Evolutionary conservation across 2,113 vertebrate genomes (phyloP).

Genomic region (Oplegnathus fasciatus): DNA sequence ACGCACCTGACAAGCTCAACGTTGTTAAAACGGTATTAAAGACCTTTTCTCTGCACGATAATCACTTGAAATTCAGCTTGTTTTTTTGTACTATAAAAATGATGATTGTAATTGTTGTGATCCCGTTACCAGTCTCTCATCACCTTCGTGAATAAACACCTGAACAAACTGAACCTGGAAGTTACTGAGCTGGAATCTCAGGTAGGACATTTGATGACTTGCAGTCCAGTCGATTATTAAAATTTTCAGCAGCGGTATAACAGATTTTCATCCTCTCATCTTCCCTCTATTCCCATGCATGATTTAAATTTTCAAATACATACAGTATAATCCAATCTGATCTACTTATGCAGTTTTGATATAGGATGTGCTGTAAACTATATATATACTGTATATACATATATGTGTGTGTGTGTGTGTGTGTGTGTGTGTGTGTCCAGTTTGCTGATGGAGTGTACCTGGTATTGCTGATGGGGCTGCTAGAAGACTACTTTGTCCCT

Average conservation of each 20-base stretch:
- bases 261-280: neutral
- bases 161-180: conserved; percentile 98
- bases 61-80: neutral
- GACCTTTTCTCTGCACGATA: neutral
- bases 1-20: conserved; percentile 97
- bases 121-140: conserved; percentile 91
- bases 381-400: neutral
- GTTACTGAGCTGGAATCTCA: conserved; percentile 98
- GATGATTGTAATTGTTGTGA: neutral
- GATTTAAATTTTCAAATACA: neutral
- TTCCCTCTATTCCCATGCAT: neutral
- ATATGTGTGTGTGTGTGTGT: neutral
- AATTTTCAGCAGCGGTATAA: neutral
- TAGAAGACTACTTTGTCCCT: conserved; percentile 96
- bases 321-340: neutral
- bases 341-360: neutral
- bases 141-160: conserved; percentile 98
- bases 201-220: conserved; percentile 77
- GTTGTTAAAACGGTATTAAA: conserved; percentile 95
- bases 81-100: neutral
- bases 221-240: neutral
- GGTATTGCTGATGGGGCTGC: conserved; percentile 94
- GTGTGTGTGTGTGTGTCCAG: conserved; percentile 77
- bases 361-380: neutral
- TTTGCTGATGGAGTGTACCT: conserved; percentile 99